phyloP scores from a whole-genome alignment of 2,888 invertebrate genomes.

The Chorisops tibialis region DNA sequence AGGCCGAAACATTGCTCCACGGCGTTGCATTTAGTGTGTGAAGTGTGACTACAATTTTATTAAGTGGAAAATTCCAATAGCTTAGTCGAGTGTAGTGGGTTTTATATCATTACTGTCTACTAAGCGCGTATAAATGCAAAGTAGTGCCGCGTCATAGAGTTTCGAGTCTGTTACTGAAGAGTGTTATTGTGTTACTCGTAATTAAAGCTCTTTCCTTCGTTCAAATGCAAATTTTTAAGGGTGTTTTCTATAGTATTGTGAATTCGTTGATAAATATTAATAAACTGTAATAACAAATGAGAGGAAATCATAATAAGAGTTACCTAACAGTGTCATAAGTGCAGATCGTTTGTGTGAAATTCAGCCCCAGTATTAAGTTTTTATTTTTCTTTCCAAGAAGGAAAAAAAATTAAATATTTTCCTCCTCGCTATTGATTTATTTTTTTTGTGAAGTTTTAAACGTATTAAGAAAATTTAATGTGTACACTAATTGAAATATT shows the following conservation, averaged over 20 bases:
- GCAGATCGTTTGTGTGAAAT: not conserved
- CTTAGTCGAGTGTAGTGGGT: not conserved
- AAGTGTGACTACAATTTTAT: constrained; percentile 20
- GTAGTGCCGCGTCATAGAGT: constrained; percentile 6
- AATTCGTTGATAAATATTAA: constrained; percentile 19
- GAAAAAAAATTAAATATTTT: not conserved
- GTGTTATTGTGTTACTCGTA: not conserved
- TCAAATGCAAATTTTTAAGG: constrained; percentile 22
- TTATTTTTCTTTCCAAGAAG: not conserved
- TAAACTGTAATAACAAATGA: constrained; percentile 8
- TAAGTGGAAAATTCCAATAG: constrained; percentile 32
- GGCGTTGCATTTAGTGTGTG: constrained; percentile 19
- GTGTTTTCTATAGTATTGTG: constrained; percentile 6
- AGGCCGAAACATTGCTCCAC: not conserved
- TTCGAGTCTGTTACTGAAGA: not conserved
- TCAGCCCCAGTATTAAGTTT: not conserved
- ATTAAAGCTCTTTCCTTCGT: not conserved
- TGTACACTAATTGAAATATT: constrained; percentile 22
- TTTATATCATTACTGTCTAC: no score
- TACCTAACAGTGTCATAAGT: not conserved
- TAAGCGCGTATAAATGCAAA: constrained; percentile 21
- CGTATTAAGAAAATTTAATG: constrained; percentile 24
- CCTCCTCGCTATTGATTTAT: not conserved
- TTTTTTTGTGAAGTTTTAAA: constrained; percentile 6
- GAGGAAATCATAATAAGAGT: not conserved